Conservation (phyloP, 2,888 invertebrate species). For the Hyles lineata region DNA sequence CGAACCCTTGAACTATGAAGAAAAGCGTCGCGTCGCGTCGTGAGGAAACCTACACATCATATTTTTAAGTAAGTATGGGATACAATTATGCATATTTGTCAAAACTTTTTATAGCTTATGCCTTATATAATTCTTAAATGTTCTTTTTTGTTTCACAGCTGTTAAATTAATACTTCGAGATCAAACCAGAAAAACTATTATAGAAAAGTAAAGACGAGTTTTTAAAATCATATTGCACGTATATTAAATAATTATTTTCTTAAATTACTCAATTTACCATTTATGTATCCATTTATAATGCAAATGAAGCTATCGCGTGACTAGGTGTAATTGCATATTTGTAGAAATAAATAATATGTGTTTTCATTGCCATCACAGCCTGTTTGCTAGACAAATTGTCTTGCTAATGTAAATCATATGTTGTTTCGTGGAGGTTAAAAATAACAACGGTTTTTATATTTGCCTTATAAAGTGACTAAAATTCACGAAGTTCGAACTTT, state of each 20-base stretch:
- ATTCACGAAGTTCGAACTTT: too few relatives aligned
- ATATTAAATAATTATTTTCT: constrained; percentile 19
- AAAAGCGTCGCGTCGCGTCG: too few relatives aligned
- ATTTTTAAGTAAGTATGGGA: too few relatives aligned
- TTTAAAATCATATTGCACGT: neutral
- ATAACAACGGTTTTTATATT: too few relatives aligned
- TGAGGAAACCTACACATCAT: too few relatives aligned
- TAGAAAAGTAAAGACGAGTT: neutral
- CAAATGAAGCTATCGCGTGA: constrained; percentile 30
- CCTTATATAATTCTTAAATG: too few relatives aligned
- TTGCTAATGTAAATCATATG: neutral
- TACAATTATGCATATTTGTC: too few relatives aligned
- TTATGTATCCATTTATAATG: constrained; percentile 21
- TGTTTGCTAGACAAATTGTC: constrained; percentile 7
- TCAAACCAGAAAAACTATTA: neutral
- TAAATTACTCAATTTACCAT: constrained; percentile 24
- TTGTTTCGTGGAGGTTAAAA: neutral
- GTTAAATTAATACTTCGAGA: neutral
- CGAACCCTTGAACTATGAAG: too few relatives aligned
- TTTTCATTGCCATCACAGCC: constrained; percentile 1
- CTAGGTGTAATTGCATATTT: constrained; percentile 23
- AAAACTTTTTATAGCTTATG: too few relatives aligned
- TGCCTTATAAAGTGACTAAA: too few relatives aligned
- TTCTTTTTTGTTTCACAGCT: neutral
- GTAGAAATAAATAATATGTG: constrained; percentile 1